Evolutionary conservation across 2,888 invertebrate genomes (phyloP).

Genomic region (Zhuqinia jingwanae): DNA sequence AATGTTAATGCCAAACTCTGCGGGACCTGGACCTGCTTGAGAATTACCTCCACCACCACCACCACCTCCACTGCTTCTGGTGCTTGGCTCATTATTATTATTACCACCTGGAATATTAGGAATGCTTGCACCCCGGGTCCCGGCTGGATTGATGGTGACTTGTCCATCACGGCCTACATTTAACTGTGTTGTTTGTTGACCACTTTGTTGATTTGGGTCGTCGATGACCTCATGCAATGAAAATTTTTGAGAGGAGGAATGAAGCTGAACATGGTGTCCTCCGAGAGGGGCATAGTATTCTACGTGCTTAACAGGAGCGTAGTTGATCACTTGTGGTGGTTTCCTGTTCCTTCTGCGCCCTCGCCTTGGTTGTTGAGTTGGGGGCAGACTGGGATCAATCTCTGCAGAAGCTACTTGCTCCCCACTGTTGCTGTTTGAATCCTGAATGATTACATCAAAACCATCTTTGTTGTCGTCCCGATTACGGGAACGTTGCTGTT

Average conservation of each 20-base stretch:
- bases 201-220: slow-evolving; percentile 35
- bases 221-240: slow-evolving; percentile 52
- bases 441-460: slow-evolving; percentile 58
- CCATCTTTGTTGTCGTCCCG: slow-evolving; percentile 51
- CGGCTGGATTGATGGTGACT: slow-evolving; percentile 35
- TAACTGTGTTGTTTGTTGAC: slow-evolving; percentile 42
- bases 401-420: slow-evolving; percentile 50
- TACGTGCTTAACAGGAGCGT: slow-evolving; percentile 64
- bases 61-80: neutral
- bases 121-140: slow-evolving; percentile 37
- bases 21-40: slow-evolving; percentile 33
- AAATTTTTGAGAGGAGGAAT: slow-evolving; percentile 57
- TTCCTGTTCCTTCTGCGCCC: slow-evolving; percentile 62
- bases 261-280: slow-evolving; percentile 52
- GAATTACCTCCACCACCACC: too few relatives aligned
- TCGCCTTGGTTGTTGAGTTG: slow-evolving; percentile 46
- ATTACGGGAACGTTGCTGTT: slow-evolving; percentile 40
- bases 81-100: neutral
- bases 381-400: slow-evolving; percentile 48
- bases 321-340: slow-evolving; percentile 60
- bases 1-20: slow-evolving; percentile 31
- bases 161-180: slow-evolving; percentile 28
- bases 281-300: slow-evolving; percentile 65
- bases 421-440: slow-evolving; percentile 29
- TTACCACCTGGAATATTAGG: slow-evolving; percentile 13